A percentile compares a stretch with the other conserved stretches of the same genome.
phyloP scores from a whole-genome alignment of 2,797 vertebrate genomes.

The Tapirus indicus region DNA sequence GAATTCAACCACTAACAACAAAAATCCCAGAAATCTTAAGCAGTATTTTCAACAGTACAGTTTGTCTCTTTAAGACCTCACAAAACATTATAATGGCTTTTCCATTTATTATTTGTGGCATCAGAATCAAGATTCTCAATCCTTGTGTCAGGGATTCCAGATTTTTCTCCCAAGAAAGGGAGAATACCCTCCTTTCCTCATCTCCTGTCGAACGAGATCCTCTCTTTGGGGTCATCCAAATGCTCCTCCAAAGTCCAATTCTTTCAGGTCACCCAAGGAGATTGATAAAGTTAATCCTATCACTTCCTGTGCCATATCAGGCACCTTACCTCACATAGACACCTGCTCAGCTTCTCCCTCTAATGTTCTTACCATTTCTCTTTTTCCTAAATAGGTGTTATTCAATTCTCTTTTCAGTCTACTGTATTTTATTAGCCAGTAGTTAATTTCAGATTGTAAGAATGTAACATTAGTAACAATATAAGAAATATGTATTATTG shows the following conservation, averaged over 20 bases:
- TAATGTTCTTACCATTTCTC: not conserved
- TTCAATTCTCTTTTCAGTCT: not conserved
- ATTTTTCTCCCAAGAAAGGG: constrained; percentile 31
- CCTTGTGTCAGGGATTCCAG: not conserved
- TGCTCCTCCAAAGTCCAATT: not conserved
- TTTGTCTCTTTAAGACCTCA: not conserved
- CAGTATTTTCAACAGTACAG: not conserved
- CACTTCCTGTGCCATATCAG: not conserved
- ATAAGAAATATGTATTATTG: not conserved
- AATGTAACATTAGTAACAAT: not conserved
- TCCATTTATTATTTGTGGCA: not conserved
- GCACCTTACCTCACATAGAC: no score
- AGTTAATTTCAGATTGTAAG: not conserved
- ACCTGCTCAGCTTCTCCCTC: not conserved
- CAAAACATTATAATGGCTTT: not conserved
- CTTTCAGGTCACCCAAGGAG: not conserved
- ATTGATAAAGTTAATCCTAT: not conserved
- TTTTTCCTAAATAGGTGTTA: not conserved
- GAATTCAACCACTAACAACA: not conserved
- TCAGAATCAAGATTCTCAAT: constrained; percentile 2
- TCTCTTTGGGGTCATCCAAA: not conserved
- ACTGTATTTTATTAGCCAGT: not conserved
- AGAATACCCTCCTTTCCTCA: not conserved
- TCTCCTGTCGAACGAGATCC: not conserved
- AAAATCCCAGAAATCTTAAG: not conserved